These are phyloP conservation scores for Ypsolopha scabrella DNA, from an alignment of 2,888 invertebrate genomes.

Conservation along the genomic window DNA sequence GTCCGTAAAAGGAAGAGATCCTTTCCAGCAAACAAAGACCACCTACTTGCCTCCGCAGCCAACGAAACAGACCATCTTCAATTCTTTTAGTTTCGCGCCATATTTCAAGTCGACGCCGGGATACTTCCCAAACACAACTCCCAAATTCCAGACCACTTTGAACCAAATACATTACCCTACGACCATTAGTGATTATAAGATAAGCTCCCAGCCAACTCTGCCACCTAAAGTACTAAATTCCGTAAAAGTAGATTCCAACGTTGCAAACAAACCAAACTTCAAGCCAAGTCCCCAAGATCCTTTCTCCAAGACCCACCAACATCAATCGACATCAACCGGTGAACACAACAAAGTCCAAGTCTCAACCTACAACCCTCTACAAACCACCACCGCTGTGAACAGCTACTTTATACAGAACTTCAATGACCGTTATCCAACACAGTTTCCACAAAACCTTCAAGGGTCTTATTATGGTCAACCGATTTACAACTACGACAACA, in stretches of 20 bases:
- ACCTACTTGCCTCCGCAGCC: slow-evolving; percentile 49
- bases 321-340: slow-evolving; percentile 23
- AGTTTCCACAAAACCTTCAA: slow-evolving; percentile 28
- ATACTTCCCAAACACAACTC: slow-evolving; percentile 38
- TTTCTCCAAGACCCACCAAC: slow-evolving; percentile 29
- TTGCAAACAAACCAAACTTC: slow-evolving; percentile 36
- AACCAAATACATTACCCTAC: slow-evolving; percentile 47
- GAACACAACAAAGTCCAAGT: slow-evolving; percentile 30
- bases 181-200: slow-evolving; percentile 44
- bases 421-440: slow-evolving; percentile 19
- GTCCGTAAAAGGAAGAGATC: slow-evolving; percentile 63
- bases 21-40: slow-evolving; percentile 48
- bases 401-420: slow-evolving; percentile 30
- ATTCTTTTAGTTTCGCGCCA: slow-evolving; percentile 49
- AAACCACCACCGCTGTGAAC: slow-evolving; percentile 34
- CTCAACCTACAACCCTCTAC: slow-evolving; percentile 51
- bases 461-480: slow-evolving; percentile 33
- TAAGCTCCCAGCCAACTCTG: slow-evolving; percentile 25
- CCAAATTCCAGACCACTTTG: slow-evolving; percentile 36
- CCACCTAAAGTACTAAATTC: slow-evolving; percentile 41
- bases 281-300: slow-evolving; percentile 63
- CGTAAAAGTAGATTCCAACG: slow-evolving; percentile 49
- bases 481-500: slow-evolving; percentile 29
- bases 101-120: slow-evolving; percentile 43
- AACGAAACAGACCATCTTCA: slow-evolving; percentile 51